These are phyloP conservation scores for Pangasius djambal DNA, from an alignment of 2,797 vertebrate species.

Conservation along the genomic window DNA sequence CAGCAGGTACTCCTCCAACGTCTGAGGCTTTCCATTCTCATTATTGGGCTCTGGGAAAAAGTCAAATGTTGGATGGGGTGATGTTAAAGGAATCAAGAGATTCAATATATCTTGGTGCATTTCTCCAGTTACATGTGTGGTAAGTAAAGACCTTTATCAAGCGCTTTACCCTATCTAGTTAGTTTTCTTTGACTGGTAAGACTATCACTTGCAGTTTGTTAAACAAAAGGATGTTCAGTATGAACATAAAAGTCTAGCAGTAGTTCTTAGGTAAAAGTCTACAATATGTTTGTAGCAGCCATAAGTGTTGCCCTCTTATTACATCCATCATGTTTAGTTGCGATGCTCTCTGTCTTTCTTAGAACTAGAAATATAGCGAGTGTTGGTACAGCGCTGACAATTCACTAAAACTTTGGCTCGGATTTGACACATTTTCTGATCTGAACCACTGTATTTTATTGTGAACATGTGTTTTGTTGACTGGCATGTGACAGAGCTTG, in stretches of 20 bases:
- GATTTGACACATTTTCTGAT: neutral
- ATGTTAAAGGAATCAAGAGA: neutral
- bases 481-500: neutral
- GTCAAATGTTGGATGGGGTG: neutral
- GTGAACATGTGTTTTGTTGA: neutral
- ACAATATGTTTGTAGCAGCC: neutral
- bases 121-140: neutral
- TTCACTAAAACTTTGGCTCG: neutral
- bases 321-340: neutral
- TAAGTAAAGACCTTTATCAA: neutral
- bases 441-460: neutral
- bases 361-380: neutral
- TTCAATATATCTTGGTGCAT: neutral
- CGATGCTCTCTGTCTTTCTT: neutral
- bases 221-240: neutral
- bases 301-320: neutral
- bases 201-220: neutral
- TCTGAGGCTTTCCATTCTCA: constrained; percentile 87
- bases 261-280: neutral
- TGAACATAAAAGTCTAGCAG: neutral
- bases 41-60: constrained; percentile 71
- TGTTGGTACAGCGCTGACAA: neutral
- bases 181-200: neutral
- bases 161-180: neutral
- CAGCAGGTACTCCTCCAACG: constrained; percentile 85